Base-by-base conservation (phyloP, 2,113 vertebrate genomes). In the Saccopteryx bilineata region DNA sequence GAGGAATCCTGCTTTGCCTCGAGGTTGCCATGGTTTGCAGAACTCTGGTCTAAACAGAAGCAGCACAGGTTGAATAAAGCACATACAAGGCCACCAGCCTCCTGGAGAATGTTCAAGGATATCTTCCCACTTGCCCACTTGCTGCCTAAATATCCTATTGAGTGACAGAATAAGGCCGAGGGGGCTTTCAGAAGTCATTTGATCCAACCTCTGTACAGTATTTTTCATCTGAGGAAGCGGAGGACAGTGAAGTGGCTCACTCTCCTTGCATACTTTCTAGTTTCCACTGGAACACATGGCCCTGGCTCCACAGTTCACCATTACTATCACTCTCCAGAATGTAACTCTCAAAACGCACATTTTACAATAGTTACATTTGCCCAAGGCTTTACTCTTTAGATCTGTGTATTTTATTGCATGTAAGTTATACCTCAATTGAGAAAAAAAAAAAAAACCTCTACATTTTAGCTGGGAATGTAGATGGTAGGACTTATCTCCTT, bases 331-430 rank as follows among this genome's bases (percentile, higher is more conserved):
- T 65, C 60, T 84, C 79, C 28, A 69, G 76, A 87, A 39, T 69
- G 46, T 60, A 39, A 90, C 50, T 82, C 15, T 75, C 60, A 46
- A 87, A 84, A n/a, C 79, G 24, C 7, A 3, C 52, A 39, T 76
- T 80, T 54, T 69, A 24, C 11, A 60, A 28, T 71, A 46, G 8
- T 69, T 69, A 72, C 52, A 75, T 13, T 76, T 50, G 8, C 46
- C 14, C 5, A 76, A 68, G 1, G 5, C 46, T 72, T 39, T 78
- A 21, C 61, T 75, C 14, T 93, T 83, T 66, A 69, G 23, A 48
- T 74, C 54, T 93, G 54, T 85, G 11, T 74, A 50, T 87, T 95
- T 86, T 50, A 66, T 86, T 81, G 23, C 66, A 33, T 89, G 11
- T 46, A 58, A 93, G 82, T 74, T 75, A 56, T 2, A n/a, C 50